These are phyloP conservation scores for Bradypus variegatus DNA, from an alignment of 2,797 vertebrate species.

Conservation along the genomic window DNA sequence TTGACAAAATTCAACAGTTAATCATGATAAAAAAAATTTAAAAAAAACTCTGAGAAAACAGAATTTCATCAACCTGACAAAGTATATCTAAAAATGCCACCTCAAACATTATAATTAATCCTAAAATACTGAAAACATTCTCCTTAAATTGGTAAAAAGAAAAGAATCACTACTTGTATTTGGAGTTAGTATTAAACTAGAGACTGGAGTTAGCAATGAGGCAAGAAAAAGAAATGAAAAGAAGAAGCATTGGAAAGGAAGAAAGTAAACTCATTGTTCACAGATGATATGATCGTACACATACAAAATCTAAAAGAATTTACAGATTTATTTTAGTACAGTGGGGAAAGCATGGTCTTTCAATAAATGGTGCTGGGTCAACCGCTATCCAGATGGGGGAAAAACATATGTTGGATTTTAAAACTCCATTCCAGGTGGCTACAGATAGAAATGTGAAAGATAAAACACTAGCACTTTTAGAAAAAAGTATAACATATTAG, in stretches of 20 bases:
- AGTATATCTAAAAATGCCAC: background rate
- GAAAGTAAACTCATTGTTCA: background rate
- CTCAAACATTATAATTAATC: background rate
- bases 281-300: background rate
- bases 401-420: no score
- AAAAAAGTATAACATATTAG: no score
- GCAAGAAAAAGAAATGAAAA: background rate
- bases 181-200: background rate
- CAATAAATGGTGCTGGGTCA: no score
- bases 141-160: background rate
- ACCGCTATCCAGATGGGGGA: no score
- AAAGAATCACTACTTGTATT: background rate
- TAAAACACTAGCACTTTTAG: no score
- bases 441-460: no score
- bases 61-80: background rate
- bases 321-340: no score
- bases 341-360: no score
- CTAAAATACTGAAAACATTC: background rate
- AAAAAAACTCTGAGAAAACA: background rate
- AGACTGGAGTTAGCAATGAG: background rate
- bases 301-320: background rate
- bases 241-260: background rate
- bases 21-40: background rate
- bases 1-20: no score
- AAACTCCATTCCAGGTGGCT: no score